Base-by-base conservation (phyloP, 2,113 vertebrate species). In the Colinus virginianus region DNA sequence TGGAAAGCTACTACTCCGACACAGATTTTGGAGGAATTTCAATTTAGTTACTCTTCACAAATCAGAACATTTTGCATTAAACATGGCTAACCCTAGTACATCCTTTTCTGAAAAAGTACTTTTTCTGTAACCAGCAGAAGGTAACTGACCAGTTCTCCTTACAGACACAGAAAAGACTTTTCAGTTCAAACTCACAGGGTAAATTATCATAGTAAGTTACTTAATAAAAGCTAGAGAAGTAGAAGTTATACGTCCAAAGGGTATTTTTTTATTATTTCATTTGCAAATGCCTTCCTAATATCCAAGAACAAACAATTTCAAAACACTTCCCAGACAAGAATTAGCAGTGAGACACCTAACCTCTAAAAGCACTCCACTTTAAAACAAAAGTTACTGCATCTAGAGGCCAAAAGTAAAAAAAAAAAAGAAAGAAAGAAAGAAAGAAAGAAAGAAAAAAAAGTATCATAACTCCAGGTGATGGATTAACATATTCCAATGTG, bases 381-480 rank as follows among this genome's bases (percentile, higher is more conserved):
- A 97, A 97, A 97, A 97, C 62, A 96, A 87, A 97, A 97, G 89
- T 93, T 90, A 77, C 43, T 87, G 95, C 77, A 13, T 91, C 93
- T 93, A 87, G 93, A 97, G 96, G 79, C 88, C 83, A 88, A 88
- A 86, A 93, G 90, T 89, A 45, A 90, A 94, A 95, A 70, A 62
- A 13, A 40, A 40, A 16, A 26, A 11, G 4, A 7, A n/a, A 17
- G n/a, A 40, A 63, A 13, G 16, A 28, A 15, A 16, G 3, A 96
- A 72, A 92, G n/a, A 40, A 63, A 13, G 16, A 28, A 15, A 16
- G 3, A 96, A 72, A 92, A 68, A 58, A n/a, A n/a, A 19, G 87
- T 96, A 97, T 93, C 86, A 56, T 94, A 96, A 94, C 92, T 76
- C 95, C 96, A 97, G 96, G 96, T 97, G 96, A 98, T 88, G 94